Evolutionary conservation across 2,888 invertebrate species (phyloP).

Genomic region (Eugnorisma glareosa): DNA sequence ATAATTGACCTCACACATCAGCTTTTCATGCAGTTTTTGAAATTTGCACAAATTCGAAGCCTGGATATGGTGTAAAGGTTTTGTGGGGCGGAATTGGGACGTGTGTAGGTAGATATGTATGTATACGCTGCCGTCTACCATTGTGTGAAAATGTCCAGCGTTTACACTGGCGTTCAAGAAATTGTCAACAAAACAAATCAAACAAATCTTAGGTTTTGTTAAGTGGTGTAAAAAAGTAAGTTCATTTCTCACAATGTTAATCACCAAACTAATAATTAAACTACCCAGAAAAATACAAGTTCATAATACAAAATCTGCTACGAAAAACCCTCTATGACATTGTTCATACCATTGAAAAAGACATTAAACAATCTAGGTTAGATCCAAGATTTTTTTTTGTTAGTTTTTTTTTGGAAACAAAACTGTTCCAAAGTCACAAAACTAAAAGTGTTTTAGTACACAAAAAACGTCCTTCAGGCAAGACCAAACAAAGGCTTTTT

Average conservation of each 20-base stretch:
- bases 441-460: constrained; percentile 5
- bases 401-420: too few relatives aligned
- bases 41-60: constrained; percentile 33
- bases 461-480: constrained; percentile 6
- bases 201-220: background rate
- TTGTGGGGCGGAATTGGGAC: constrained; percentile 66
- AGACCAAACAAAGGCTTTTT: constrained; percentile 42
- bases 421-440: background rate
- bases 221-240: background rate
- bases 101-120: constrained; percentile 28
- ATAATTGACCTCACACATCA: constrained; percentile 10
- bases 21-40: constrained; percentile 24
- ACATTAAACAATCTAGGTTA: background rate
- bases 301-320: background rate
- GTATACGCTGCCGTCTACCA: constrained; percentile 52
- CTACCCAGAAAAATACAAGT: background rate
- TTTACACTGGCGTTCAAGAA: constrained; percentile 56
- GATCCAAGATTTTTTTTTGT: too few relatives aligned
- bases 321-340: background rate
- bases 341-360: background rate
- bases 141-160: constrained; percentile 65
- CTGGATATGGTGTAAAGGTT: constrained; percentile 60
- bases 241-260: background rate
- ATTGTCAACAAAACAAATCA: background rate
- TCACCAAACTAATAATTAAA: background rate